Percentiles rank a stretch among this genome's conserved stretches.
phyloP scores from a whole-genome alignment of 2,113 vertebrate genomes.

The Xyliphius kryptos region DNA sequence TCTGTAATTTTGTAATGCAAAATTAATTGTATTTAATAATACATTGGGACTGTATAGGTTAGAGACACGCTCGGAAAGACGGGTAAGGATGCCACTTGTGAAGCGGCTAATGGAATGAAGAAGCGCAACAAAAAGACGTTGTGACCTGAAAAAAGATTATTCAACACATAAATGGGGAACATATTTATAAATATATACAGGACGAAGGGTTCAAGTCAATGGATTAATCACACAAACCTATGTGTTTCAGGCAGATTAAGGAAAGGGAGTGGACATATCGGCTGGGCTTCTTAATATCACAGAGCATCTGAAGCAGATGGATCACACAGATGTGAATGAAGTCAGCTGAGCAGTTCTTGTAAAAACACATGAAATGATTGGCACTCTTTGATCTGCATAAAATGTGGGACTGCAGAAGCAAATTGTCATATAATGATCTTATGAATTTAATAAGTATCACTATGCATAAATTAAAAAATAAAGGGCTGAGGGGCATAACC shows the following conservation, averaged over 20 bases:
- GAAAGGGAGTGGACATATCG: no score
- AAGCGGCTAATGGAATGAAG: slow-evolving; percentile 25
- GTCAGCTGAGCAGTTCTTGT: no score
- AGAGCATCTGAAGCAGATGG: not conserved
- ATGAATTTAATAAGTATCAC: no score
- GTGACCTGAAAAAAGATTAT: not conserved
- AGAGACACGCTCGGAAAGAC: slow-evolving; percentile 35
- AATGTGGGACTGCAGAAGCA: no score
- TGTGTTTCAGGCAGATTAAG: no score
- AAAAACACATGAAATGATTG: no score
- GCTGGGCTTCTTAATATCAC: no score
- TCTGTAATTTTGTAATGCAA: slow-evolving; percentile 52
- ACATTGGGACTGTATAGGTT: slow-evolving; percentile 44
- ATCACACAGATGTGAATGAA: not conserved
- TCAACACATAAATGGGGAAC: not conserved
- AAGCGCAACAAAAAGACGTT: slow-evolving; percentile 4
- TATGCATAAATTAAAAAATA: no score
- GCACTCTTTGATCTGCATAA: no score
- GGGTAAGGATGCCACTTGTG: slow-evolving; percentile 30
- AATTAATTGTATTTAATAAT: slow-evolving; percentile 54
- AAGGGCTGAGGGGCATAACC: no score
- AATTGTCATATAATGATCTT: no score
- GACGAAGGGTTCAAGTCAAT: not conserved
- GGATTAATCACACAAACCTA: not conserved
- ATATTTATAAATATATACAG: not conserved